These are phyloP conservation scores for Tokudaia muenninki DNA, from an alignment of 2,797 vertebrate genomes.

Conservation along the genomic window DNA sequence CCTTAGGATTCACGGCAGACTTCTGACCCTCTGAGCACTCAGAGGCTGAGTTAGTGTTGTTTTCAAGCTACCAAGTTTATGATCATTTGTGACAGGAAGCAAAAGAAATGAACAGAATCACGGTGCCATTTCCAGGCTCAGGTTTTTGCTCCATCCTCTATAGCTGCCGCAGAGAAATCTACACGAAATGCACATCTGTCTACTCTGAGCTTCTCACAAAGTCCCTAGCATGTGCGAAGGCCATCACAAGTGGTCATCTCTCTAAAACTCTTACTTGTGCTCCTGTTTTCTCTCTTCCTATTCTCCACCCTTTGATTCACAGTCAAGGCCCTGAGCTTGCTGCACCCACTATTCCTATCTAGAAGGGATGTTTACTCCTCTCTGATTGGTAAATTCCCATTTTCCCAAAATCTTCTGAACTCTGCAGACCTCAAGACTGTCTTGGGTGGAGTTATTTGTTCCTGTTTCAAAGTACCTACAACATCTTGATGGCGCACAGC, in stretches of 20 bases:
- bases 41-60: background rate
- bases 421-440: background rate
- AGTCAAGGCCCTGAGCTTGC: background rate
- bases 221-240: background rate
- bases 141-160: background rate
- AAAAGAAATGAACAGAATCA: background rate
- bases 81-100: constrained; percentile 8
- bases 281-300: background rate
- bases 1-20: background rate
- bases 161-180: background rate
- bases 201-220: background rate
- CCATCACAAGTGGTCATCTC: background rate
- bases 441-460: background rate
- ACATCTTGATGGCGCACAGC: background rate
- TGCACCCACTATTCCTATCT: background rate
- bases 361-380: background rate
- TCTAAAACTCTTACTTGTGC: background rate
- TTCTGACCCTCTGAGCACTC: constrained; percentile 12
- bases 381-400: background rate
- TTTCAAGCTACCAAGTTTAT: constrained; percentile 26
- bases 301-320: background rate
- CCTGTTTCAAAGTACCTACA: background rate
- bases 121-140: background rate
- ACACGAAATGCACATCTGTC: background rate
- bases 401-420: background rate